phyloP scores from a whole-genome alignment of 2,888 invertebrate species.

The Exephanes ischioxanthus region DNA sequence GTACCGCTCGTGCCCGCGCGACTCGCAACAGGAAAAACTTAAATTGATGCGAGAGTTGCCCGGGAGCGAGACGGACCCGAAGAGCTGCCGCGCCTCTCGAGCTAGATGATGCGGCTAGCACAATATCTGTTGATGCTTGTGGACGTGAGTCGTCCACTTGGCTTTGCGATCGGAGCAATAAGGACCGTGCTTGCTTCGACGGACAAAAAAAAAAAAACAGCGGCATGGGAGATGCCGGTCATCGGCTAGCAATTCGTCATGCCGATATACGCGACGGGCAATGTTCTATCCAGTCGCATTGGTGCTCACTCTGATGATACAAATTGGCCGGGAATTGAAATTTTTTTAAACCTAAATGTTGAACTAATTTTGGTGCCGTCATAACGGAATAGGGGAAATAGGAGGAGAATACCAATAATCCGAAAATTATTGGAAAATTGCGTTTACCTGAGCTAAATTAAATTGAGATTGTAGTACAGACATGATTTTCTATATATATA shows the following conservation, averaged over 20 bases:
- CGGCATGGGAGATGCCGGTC: neutral
- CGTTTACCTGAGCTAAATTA: too few relatives aligned
- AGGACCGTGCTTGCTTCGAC: constrained; percentile 45
- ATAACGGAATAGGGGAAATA: neutral
- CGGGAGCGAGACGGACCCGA: constrained; percentile 75
- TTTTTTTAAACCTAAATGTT: neutral
- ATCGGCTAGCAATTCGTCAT: constrained; percentile 71
- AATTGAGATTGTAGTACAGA: too few relatives aligned
- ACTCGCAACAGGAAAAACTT: constrained; percentile 75
- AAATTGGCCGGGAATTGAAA: neutral
- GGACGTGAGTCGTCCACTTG: constrained; percentile 40
- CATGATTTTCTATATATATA: too few relatives aligned
- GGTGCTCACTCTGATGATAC: neutral
- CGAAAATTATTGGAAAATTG: too few relatives aligned
- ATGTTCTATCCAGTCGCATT: neutral
- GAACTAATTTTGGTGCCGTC: neutral
- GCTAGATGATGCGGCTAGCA: constrained; percentile 20
- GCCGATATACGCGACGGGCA: constrained; percentile 51
- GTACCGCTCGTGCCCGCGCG: constrained; percentile 62
- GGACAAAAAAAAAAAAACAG: constrained; percentile 4
- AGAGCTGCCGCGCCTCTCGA: constrained; percentile 41
- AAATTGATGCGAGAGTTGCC: constrained; percentile 81
- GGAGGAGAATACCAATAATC: too few relatives aligned
- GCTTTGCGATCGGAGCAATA: constrained; percentile 61
- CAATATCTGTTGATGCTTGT: constrained; percentile 50